Conservation (phyloP, 2,888 invertebrate species). For the Dynastes maya region DNA sequence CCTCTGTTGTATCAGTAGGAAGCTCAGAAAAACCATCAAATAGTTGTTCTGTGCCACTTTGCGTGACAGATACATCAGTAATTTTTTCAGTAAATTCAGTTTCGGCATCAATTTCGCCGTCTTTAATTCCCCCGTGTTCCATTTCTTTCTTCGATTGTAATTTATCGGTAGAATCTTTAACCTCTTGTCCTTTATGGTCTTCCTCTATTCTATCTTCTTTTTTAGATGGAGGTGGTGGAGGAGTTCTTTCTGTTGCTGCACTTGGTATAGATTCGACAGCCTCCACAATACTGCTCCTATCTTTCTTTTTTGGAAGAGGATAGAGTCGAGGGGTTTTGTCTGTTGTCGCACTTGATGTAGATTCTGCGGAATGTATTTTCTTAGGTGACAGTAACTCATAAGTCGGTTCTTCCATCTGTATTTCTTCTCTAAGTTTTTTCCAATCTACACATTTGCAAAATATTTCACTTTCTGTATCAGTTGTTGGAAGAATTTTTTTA, state of each 20-base stretch:
- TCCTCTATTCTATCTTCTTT: neutral
- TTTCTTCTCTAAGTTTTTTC: constrained; percentile 36
- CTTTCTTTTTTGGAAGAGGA: too few relatives aligned
- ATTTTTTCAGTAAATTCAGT: neutral
- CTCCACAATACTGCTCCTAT: too few relatives aligned
- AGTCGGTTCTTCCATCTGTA: constrained; percentile 13
- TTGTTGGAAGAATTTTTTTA: neutral
- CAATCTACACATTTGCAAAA: constrained; percentile 40
- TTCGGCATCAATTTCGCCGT: neutral
- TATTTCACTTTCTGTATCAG: constrained; percentile 21
- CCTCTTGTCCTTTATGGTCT: too few relatives aligned
- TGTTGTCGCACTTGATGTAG: neutral
- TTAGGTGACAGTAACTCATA: constrained; percentile 16
- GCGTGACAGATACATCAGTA: neutral
- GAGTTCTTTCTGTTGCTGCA: too few relatives aligned
- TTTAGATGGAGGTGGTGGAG: too few relatives aligned
- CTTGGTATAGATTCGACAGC: too few relatives aligned
- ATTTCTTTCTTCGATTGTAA: too few relatives aligned
- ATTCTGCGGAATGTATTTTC: neutral
- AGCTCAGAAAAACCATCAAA: constrained; percentile 9
- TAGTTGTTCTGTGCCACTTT: neutral
- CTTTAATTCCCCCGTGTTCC: neutral
- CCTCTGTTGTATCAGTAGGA: constrained; percentile 1
- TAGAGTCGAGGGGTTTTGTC: too few relatives aligned
- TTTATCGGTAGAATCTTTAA: too few relatives aligned